These are phyloP conservation scores for Knipowitschia caucasica DNA, from an alignment of 2,797 vertebrate genomes.

Conservation along the genomic window DNA sequence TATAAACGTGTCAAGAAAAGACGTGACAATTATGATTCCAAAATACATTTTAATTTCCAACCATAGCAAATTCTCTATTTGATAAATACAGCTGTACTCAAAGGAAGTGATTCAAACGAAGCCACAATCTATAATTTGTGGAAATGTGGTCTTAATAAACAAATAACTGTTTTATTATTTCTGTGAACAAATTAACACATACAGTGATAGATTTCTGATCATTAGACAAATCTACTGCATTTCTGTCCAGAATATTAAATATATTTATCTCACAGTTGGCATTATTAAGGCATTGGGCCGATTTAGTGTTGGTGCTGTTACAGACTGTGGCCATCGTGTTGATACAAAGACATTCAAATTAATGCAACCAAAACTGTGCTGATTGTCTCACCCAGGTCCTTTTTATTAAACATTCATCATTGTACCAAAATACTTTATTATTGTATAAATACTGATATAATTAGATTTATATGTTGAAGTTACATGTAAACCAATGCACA, in stretches of 20 bases:
- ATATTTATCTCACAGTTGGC: slow-evolving; percentile 25
- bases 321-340: slow-evolving; percentile 63
- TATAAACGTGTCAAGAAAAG: too few relatives aligned
- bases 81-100: slow-evolving; percentile 53
- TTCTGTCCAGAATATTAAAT: slow-evolving; percentile 1
- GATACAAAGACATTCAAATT: slow-evolving; percentile 50
- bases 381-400: slow-evolving; percentile 62
- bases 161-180: slow-evolving; percentile 34
- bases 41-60: slow-evolving; percentile 70
- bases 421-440: slow-evolving; percentile 67
- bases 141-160: slow-evolving; percentile 27
- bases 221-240: slow-evolving; percentile 8
- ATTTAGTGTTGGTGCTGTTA: slow-evolving; percentile 37
- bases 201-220: slow-evolving; percentile 17
- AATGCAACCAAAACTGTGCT: slow-evolving; percentile 45
- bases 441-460: slow-evolving; percentile 65
- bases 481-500: slow-evolving; percentile 61
- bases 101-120: slow-evolving; percentile 56
- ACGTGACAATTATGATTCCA: slow-evolving; percentile 38
- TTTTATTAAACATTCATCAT: slow-evolving; percentile 58
- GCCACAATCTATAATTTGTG: slow-evolving; percentile 59
- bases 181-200: slow-evolving; percentile 38
- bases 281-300: slow-evolving; percentile 39
- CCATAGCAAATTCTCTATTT: slow-evolving; percentile 59
- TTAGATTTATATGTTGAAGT: slow-evolving; percentile 37